phyloP scores from a whole-genome alignment of 1,140 invertebrate species.

The Episyrphus balteatus region DNA sequence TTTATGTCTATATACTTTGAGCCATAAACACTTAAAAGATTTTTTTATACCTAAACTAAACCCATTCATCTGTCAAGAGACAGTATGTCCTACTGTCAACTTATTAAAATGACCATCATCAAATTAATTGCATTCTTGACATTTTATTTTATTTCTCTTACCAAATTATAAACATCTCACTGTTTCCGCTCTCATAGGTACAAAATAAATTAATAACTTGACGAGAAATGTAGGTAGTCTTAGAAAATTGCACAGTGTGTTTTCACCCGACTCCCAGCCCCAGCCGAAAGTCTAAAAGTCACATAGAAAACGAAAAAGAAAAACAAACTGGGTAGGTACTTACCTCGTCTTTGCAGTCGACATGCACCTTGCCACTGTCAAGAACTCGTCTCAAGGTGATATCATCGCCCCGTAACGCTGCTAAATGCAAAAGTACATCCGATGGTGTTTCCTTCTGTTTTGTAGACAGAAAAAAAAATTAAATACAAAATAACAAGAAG shows the following conservation, averaged over 20 bases:
- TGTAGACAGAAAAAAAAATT: slow-evolving; percentile 14
- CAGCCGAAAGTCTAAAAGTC: neutral
- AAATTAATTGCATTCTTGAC: neutral
- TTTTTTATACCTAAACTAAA: no score
- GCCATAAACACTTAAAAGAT: no score
- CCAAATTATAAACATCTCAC: no score
- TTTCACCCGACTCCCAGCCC: no score
- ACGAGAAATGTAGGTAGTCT: no score
- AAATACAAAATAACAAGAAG: neutral
- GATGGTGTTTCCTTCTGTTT: slow-evolving; percentile 81
- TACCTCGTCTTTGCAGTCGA: slow-evolving; percentile 86
- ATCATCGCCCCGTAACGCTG: slow-evolving; percentile 73
- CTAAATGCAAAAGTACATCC: slow-evolving; percentile 80
- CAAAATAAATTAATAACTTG: no score
- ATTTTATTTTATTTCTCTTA: neutral
- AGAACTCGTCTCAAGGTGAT: slow-evolving; percentile 63
- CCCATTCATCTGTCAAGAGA: no score
- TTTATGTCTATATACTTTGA: no score
- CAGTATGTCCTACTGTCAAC: no score
- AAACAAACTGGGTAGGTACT: slow-evolving; percentile 15
- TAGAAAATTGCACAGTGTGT: no score
- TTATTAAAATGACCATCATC: neutral
- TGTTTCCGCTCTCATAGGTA: no score
- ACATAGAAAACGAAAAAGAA: neutral
- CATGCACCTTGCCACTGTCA: slow-evolving; percentile 83